Conservation (phyloP, 1,140 invertebrate species). For the Procambarus virginalis region DNA sequence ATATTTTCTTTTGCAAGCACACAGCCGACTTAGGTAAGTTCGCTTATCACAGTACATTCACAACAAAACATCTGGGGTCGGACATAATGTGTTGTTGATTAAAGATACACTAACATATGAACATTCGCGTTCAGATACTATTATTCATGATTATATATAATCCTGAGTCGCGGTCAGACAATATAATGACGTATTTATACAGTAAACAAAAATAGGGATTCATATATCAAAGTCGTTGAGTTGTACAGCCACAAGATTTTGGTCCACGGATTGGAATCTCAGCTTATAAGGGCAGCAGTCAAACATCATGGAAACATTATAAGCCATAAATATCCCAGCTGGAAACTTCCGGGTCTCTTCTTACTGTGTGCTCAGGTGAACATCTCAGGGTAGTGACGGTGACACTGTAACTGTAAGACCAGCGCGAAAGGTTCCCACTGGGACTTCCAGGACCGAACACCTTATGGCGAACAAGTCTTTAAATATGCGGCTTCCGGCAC, state of each 20-base stretch:
- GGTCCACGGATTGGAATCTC: slow-evolving; percentile 62
- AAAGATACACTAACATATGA: slow-evolving; percentile 27
- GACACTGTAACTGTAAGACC: slow-evolving; percentile 20
- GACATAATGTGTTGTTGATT: slow-evolving; percentile 32
- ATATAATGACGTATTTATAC: slow-evolving; percentile 42
- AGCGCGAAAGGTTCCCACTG: slow-evolving; percentile 43
- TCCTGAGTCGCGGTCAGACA: slow-evolving; percentile 54
- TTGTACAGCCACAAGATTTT: slow-evolving; percentile 63
- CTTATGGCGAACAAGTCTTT: slow-evolving; percentile 54
- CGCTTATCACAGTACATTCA: slow-evolving; percentile 65
- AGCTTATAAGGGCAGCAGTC: slow-evolving; percentile 44
- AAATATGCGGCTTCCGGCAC: slow-evolving; percentile 10
- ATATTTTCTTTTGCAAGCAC: slow-evolving; percentile 43
- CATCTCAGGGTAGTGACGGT: slow-evolving; percentile 52
- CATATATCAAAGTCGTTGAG: slow-evolving; percentile 49
- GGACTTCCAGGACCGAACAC: slow-evolving; percentile 46
- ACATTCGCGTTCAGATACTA: slow-evolving; percentile 22
- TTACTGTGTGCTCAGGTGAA: slow-evolving; percentile 59
- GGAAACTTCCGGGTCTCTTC: slow-evolving; percentile 52
- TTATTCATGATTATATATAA: slow-evolving; percentile 35
- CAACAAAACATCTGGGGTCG: slow-evolving; percentile 44
- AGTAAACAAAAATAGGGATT: slow-evolving; percentile 62
- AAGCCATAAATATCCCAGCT: slow-evolving; percentile 60
- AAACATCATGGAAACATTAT: background rate
- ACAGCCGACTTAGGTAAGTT: slow-evolving; percentile 47